phyloP scores from a whole-genome alignment of 2,888 invertebrate species.

The Tetragonula carbonaria region DNA sequence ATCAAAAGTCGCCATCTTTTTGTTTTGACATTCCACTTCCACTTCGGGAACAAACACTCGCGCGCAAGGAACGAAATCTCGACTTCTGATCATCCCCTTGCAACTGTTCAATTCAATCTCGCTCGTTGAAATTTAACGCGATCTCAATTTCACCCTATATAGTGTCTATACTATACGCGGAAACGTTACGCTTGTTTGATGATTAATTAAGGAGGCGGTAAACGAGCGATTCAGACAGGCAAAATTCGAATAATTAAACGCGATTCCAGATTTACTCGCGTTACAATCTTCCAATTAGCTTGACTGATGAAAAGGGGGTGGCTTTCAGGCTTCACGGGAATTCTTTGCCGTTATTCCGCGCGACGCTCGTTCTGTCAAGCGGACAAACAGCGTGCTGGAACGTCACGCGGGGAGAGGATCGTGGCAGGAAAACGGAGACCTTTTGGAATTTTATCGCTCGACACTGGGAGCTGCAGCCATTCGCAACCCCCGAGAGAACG shows the following conservation, averaged over 20 bases:
- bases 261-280: background rate
- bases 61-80: background rate
- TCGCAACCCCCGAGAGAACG: background rate
- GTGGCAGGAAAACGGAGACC: background rate
- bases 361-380: background rate
- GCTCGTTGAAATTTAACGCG: background rate
- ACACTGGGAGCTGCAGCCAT: too few species aligned
- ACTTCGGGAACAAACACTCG: background rate
- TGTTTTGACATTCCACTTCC: too few species aligned
- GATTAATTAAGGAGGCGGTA: conserved; percentile 1
- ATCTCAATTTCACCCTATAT: background rate
- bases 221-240: background rate
- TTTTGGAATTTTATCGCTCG: conserved; percentile 9
- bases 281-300: background rate
- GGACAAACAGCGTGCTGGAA: background rate
- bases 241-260: conserved; percentile 10
- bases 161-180: background rate
- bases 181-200: background rate
- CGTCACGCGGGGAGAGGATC: background rate
- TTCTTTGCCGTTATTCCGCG: background rate
- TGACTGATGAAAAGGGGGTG: background rate
- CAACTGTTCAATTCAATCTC: background rate
- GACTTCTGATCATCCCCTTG: background rate
- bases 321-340: background rate
- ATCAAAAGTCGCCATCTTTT: too few species aligned